Conservation (phyloP, 2,113 vertebrate genomes). For the Piprites chloris region DNA sequence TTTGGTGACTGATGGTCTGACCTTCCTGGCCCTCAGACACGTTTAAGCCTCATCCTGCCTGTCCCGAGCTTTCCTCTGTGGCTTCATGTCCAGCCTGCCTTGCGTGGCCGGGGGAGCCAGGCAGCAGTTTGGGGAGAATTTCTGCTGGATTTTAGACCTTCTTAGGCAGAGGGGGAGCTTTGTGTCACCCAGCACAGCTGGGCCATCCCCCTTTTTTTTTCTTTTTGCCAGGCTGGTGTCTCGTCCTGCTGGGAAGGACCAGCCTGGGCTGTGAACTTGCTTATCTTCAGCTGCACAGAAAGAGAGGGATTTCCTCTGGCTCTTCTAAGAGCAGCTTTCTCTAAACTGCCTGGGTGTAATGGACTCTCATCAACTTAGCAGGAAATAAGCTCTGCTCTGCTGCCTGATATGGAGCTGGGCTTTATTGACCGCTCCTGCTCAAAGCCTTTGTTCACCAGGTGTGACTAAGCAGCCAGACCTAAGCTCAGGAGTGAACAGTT, state of each 20-base stretch:
- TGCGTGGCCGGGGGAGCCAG: not conserved
- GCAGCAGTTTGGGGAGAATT: not conserved
- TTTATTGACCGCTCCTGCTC: not conserved
- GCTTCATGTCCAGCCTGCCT: not conserved
- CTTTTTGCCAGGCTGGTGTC: not conserved
- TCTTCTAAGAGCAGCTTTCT: slow-evolving; percentile 33
- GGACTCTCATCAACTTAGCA: slow-evolving; percentile 24
- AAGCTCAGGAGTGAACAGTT: slow-evolving; percentile 1
- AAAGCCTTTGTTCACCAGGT: slow-evolving; percentile 46
- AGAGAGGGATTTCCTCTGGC: slow-evolving; percentile 20
- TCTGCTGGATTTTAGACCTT: not conserved
- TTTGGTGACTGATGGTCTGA: accelerated
- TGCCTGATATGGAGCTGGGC: not conserved
- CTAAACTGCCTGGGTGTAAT: slow-evolving; percentile 21
- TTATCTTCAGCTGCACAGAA: slow-evolving; percentile 13
- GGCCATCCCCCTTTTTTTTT: not conserved
- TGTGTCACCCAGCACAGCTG: not conserved
- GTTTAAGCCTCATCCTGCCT: not conserved
- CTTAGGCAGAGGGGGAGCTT: not conserved
- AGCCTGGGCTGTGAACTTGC: not conserved
- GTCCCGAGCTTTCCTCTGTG: not conserved
- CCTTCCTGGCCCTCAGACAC: not conserved
- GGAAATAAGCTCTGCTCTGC: slow-evolving; percentile 4
- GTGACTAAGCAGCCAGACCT: slow-evolving; percentile 31
- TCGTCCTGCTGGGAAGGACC: not conserved